phyloP scores from a whole-genome alignment of 2,797 vertebrate species.

The Thamnophis elegans region DNA sequence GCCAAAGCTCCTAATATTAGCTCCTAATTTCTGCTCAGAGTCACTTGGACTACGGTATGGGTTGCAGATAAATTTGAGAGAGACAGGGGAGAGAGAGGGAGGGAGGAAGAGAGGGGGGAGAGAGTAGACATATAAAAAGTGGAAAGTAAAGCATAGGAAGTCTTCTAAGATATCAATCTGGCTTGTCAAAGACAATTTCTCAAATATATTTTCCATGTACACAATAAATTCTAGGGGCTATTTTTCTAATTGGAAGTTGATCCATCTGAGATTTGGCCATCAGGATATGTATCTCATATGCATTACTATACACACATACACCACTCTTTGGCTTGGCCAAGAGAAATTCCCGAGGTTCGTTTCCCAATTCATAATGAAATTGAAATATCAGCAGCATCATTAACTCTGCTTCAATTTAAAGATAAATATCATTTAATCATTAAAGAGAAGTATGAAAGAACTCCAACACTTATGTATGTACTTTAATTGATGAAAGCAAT shows the following conservation, averaged over 20 bases:
- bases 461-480: conserved; percentile 34
- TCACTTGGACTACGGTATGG: neutral
- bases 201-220: neutral
- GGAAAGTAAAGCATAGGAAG: neutral
- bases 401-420: conserved; percentile 18
- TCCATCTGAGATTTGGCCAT: neutral
- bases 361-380: neutral
- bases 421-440: conserved; percentile 13
- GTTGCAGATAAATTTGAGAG: neutral
- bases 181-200: neutral
- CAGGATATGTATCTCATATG: neutral
- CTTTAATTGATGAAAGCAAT: conserved; percentile 41
- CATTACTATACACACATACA: neutral
- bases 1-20: neutral
- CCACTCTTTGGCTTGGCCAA: neutral
- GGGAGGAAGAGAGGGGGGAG: rapidly evolving
- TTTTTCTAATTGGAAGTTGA: neutral
- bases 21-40: neutral
- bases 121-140: neutral
- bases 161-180: neutral
- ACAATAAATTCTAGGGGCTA: neutral
- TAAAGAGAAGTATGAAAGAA: conserved; percentile 31
- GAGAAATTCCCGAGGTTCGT: neutral
- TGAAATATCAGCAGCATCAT: neutral
- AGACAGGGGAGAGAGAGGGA: rapidly evolving